A percentile compares a stretch with the other conserved stretches of the same genome.
Conservation (phyloP, 2,113 vertebrate genomes). For the Tragulus kanchil region DNA sequence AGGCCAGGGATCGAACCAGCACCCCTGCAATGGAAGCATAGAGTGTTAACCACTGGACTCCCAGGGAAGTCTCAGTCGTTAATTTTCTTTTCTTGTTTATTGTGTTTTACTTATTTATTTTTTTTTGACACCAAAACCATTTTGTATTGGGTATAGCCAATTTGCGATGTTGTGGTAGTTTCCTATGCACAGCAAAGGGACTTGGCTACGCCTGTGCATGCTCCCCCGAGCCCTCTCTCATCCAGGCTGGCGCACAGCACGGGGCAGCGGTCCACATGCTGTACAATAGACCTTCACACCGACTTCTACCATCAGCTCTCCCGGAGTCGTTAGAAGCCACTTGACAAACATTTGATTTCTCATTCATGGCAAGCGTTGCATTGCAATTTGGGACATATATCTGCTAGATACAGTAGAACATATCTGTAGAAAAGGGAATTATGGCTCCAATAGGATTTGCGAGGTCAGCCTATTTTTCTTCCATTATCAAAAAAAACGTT, state of each 20-base stretch:
- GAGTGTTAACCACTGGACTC: neutral
- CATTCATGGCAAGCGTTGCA: neutral
- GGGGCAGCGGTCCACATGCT: neutral
- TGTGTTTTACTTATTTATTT: neutral
- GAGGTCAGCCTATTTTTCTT: slow-evolving; percentile 48
- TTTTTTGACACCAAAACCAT: neutral
- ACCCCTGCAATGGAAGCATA: neutral
- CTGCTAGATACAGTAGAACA: neutral
- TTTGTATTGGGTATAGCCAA: neutral
- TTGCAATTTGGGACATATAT: neutral
- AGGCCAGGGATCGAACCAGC: neutral
- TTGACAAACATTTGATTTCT: slow-evolving; percentile 32
- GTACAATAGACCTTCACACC: neutral
- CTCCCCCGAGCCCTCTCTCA: neutral
- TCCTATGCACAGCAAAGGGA: neutral
- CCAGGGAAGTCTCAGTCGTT: neutral
- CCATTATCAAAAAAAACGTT: neutral
- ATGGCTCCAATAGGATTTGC: neutral
- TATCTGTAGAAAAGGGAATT: neutral
- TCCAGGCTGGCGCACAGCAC: neutral
- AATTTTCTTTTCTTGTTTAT: neutral
- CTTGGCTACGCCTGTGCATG: neutral
- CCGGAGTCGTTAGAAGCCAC: slow-evolving; percentile 9
- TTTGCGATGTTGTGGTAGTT: neutral
- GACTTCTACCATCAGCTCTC: slow-evolving; percentile 45